Conservation (phyloP, 1,140 invertebrate species). For the Nomia melanderi region DNA sequence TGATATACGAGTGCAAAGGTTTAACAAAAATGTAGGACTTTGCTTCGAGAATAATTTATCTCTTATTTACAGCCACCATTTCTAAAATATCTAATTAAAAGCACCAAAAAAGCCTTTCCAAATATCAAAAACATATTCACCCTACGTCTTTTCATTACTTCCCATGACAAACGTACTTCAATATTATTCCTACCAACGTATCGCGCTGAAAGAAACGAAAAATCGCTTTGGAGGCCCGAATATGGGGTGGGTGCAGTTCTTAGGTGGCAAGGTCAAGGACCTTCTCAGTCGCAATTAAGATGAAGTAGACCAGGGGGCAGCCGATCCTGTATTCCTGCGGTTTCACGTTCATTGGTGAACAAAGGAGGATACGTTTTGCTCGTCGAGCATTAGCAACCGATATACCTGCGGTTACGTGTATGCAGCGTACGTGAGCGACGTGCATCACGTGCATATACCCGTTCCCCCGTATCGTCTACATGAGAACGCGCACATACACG, state of each 20-base stretch:
- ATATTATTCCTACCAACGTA: no score
- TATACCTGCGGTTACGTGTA: neutral
- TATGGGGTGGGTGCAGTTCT: neutral
- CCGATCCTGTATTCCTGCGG: constrained; percentile 12
- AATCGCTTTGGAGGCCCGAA: neutral
- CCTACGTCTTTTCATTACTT: no score
- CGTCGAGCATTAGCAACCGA: constrained; percentile 3
- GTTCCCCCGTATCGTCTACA: neutral
- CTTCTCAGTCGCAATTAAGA: constrained; percentile 21
- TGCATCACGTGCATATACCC: neutral
- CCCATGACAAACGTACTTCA: no score
- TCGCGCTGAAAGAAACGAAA: neutral
- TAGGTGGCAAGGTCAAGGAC: constrained; percentile 24
- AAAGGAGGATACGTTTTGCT: constrained; percentile 39
- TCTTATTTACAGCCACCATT: no score
- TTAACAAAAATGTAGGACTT: no score
- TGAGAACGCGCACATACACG: neutral
- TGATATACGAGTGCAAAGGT: no score
- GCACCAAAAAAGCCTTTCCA: no score
- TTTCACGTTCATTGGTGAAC: constrained; percentile 31
- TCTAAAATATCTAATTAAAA: no score
- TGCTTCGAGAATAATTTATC: no score
- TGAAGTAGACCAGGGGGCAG: constrained; percentile 24
- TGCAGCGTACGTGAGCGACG: neutral
- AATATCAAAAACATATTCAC: no score